Evolutionary conservation across 2,113 vertebrate species (phyloP), one percentile per base, ranked within the genome.

Genomic region (Grammomys surdaster): DNA sequence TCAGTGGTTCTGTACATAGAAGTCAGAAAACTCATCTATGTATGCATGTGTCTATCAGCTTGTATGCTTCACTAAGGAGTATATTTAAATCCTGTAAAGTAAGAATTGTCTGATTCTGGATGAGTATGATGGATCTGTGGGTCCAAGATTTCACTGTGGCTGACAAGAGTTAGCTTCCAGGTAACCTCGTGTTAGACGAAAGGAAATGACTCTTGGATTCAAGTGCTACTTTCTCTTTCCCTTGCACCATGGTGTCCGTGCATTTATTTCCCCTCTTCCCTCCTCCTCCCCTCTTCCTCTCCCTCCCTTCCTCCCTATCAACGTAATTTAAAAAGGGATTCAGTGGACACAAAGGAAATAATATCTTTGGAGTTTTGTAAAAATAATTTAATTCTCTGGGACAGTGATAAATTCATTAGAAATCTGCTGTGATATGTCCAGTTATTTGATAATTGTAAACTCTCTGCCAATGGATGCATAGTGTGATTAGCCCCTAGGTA

Each of bases 361-460:
- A 7, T 1, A 80, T 36, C 33, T 76, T 93, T 96, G 88, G 58
- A 73, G 92, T 90, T 73, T 73, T 73, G 28, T 82, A 87, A 91
- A 92, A 81, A 72, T 90, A 92, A 81, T 89, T 36, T 89, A 82
- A 88, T 67, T 31, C 40, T 81, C 67, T 12, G 90, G 3, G 46
- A 89, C 84, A 65, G 70, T 1, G 7, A 88, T 88, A 76, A 72
- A 40, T 90, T 90, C 24, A 51, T 88, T 84, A 86, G 90, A 76
- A 36, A 1, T 31, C 63, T 88, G 56, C 54, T 85, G 4, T 84
- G 36, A 58, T 82, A 2, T 93, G 31, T 78, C 54, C 63, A 69
- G 16, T 81, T 78, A 36, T 63, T 97, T 96, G 78, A 54, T 88
- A 92, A 72, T 56, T 56, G 31, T 70, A 88, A 95, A 78, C n/a